These are phyloP conservation scores for Alauda arvensis DNA, from an alignment of 2,797 vertebrate species.

Conservation along the genomic window DNA sequence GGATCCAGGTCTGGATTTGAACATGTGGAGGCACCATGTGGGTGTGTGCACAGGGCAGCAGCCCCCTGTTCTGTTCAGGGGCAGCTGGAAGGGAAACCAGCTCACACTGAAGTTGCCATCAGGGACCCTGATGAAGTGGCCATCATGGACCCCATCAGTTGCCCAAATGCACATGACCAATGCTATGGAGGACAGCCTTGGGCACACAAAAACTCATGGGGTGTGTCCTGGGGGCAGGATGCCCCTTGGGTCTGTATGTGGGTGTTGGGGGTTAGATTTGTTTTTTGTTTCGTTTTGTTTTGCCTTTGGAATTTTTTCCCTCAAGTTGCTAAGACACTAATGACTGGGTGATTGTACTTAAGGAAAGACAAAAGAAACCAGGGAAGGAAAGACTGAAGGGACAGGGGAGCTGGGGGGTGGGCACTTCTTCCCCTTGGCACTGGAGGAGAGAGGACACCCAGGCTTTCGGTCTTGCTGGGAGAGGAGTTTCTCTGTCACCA, in stretches of 20 bases:
- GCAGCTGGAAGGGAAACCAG: neutral
- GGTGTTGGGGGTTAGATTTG: too few relatives aligned
- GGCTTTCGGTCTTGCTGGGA: too few relatives aligned
- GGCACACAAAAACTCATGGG: rapidly evolving
- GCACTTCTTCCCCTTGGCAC: too few relatives aligned
- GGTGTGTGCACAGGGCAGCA: neutral
- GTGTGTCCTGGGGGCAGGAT: neutral
- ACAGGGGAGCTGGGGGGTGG: too few relatives aligned
- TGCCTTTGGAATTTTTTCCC: too few relatives aligned
- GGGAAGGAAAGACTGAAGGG: too few relatives aligned
- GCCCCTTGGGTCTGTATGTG: neutral
- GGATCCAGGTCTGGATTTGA: neutral
- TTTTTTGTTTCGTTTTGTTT: too few relatives aligned
- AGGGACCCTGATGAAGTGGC: neutral
- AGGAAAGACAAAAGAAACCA: too few relatives aligned
- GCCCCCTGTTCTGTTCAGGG: neutral
- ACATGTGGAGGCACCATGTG: rapidly evolving
- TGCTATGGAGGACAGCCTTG: neutral
- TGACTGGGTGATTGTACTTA: too few relatives aligned
- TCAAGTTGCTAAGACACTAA: too few relatives aligned
- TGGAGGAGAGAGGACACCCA: too few relatives aligned
- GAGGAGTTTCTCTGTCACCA: too few relatives aligned
- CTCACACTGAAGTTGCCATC: neutral
- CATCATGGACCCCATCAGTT: neutral
- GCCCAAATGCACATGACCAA: rapidly evolving